Conservation (phyloP, 1,140 invertebrate genomes). For the Meloidogyne hapla region DNA sequence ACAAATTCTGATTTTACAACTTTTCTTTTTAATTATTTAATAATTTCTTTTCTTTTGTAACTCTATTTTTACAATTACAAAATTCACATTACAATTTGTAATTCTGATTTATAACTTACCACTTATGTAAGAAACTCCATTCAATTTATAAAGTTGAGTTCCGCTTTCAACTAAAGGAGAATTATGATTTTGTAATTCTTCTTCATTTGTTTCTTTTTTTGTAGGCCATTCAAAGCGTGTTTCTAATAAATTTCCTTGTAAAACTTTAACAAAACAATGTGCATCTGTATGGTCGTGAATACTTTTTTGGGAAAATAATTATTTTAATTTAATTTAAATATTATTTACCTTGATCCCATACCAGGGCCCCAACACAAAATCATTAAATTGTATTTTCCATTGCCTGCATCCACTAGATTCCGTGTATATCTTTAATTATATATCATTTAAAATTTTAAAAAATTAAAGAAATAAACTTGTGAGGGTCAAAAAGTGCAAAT, state of each 20-base stretch:
- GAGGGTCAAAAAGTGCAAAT: slow-evolving; percentile 56
- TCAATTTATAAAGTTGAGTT: slow-evolving; percentile 69
- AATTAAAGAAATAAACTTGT: slow-evolving; percentile 46
- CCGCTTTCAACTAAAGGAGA: slow-evolving; percentile 54
- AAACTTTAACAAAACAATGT: slow-evolving; percentile 93
- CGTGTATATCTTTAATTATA: slow-evolving; percentile 82
- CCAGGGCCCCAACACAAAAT: slow-evolving; percentile 93
- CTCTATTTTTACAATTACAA: neutral
- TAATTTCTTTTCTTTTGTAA: neutral
- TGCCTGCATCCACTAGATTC: slow-evolving; percentile 87
- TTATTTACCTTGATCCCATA: slow-evolving; percentile 73
- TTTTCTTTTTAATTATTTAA: neutral
- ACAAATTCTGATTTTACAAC: neutral
- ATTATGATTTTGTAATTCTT: neutral
- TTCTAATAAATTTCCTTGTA: slow-evolving; percentile 70
- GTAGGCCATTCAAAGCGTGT: slow-evolving; percentile 76
- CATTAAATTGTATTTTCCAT: slow-evolving; percentile 96
- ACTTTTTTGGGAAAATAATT: slow-evolving; percentile 58
- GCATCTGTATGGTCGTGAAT: slow-evolving; percentile 94
- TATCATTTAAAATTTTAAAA: neutral
- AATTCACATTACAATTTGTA: too few relatives aligned
- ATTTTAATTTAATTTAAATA: neutral
- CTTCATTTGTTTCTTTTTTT: slow-evolving; percentile 14
- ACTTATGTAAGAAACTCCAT: slow-evolving; percentile 91
- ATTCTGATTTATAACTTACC: slow-evolving; percentile 69